A percentile compares a stretch with the other conserved stretches of the same genome.
These are phyloP conservation scores for Riptortus pedestris DNA, from an alignment of 1,140 invertebrate species.

Conservation along the genomic window DNA sequence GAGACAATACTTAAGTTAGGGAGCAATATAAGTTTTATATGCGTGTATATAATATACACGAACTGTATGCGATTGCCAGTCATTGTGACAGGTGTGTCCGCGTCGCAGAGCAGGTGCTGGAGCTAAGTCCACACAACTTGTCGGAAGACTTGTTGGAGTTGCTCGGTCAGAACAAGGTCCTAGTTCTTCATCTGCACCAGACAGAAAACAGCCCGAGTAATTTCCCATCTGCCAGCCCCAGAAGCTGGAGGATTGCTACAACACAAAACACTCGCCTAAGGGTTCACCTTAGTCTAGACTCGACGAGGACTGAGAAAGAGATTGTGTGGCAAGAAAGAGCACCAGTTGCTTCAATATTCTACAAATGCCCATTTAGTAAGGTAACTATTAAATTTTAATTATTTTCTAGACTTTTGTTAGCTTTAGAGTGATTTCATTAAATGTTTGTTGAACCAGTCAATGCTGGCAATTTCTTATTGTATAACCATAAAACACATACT, in stretches of 20 bases:
- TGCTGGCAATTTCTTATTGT: too few species aligned
- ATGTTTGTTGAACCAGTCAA: too few species aligned
- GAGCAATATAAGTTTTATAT: neutral
- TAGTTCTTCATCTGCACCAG: conserved; percentile 66
- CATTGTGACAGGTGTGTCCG: too few species aligned
- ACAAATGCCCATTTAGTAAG: conserved; percentile 39
- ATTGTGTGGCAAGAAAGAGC: conserved; percentile 44
- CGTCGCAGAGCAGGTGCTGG: conserved; percentile 43
- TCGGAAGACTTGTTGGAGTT: conserved; percentile 63
- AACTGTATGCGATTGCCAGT: neutral
- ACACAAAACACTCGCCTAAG: conserved; percentile 35
- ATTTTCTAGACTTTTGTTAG: too few species aligned
- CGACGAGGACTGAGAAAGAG: conserved; percentile 32
- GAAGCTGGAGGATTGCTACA: conserved; percentile 37
- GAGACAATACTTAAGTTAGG: too few species aligned
- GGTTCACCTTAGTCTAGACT: conserved; percentile 38
- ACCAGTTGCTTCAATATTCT: conserved; percentile 42
- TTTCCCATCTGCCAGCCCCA: conserved; percentile 31
- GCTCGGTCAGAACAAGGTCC: conserved; percentile 52
- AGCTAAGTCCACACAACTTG: conserved; percentile 71
- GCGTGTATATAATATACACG: neutral
- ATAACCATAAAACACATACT: too few species aligned
- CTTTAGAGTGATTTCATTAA: too few species aligned
- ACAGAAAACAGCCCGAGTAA: conserved; percentile 41
- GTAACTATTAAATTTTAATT: conserved; percentile 31